Percentiles rank a stretch among this genome's conserved stretches.
Conservation (phyloP, 1,140 invertebrate genomes). For the Euwallacea similis region DNA sequence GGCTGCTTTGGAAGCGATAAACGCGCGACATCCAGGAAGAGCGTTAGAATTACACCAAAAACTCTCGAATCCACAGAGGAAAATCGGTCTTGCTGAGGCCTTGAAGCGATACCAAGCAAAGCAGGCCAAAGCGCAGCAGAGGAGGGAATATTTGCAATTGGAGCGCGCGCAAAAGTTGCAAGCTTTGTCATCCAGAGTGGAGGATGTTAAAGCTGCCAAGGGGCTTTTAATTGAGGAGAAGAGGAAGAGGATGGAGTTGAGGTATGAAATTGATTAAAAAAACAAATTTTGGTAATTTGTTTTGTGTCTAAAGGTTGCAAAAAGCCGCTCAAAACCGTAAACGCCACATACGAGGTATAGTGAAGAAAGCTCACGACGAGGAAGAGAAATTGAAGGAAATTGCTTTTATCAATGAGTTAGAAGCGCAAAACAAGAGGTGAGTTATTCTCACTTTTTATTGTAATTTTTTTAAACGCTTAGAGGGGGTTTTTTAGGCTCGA, state of each 20-base stretch:
- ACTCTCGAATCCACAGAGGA: conserved; percentile 84
- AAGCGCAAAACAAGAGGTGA: conserved; percentile 87
- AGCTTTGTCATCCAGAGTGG: conserved; percentile 84
- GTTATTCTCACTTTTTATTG: too few species aligned
- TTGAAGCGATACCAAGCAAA: conserved; percentile 81
- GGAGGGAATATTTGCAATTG: conserved; percentile 76
- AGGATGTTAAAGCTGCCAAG: conserved; percentile 88
- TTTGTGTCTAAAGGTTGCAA: conserved; percentile 63
- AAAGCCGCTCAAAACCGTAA: conserved; percentile 91
- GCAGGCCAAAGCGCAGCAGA: conserved; percentile 80
- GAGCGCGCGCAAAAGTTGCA: conserved; percentile 85
- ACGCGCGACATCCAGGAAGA: conserved; percentile 83
- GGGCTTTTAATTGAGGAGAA: conserved; percentile 83
- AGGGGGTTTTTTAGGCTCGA: conserved; percentile 63
- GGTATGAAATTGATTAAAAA: conserved; percentile 23
- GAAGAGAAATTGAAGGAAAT: conserved; percentile 97
- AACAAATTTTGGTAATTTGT: not conserved
- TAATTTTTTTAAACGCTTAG: not conserved
- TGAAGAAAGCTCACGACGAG: conserved; percentile 95
- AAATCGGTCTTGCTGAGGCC: conserved; percentile 78
- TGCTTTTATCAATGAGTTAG: conserved; percentile 95
- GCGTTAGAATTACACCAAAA: conserved; percentile 92
- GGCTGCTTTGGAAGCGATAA: conserved; percentile 72
- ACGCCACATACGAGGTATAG: conserved; percentile 73
- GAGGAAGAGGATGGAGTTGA: conserved; percentile 79